Evolutionary conservation across 2,113 vertebrate species (phyloP), one percentile per base, ranked within the genome.

Genomic region (Anarrhichthys ocellatus): DNA sequence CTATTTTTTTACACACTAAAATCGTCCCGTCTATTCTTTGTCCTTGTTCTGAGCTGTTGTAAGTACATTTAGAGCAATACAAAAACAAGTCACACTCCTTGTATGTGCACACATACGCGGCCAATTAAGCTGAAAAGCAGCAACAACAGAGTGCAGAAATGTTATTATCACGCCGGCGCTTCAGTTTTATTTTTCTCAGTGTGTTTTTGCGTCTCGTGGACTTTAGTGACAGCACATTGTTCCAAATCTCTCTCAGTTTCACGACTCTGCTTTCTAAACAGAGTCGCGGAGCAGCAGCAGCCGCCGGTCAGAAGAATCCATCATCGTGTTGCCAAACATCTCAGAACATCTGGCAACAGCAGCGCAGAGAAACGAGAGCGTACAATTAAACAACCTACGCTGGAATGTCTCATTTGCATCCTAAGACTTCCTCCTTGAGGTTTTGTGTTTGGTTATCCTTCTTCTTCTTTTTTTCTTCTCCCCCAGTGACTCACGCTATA

Each of bases 381-480:
- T 48, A 48, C 75, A 85, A 82, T 87, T 87, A 84, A 89, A 88
- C 81, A 85, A 38, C 81, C 76, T 65, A 77, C 54, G 20, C 75
- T 90, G 88, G 87, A 87, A 92, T 81, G 82, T 81, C 66, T 92
- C 71, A 62, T 88, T 87, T 81, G 70, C 11, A 5, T 87, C 81
- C 63, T 29, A 70, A 76, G 72, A 93, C 84, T 86, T 91, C 88
- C 87, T 81, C 63, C 0, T 81, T 82, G 84, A 81, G 87, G 86
- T 87, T 90, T 88, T 81, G 32, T 87, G 78, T 90, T 92, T 87
- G 84, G 62, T 83, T 91, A 36, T 72, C 42, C 62, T 78, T 67
- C 70, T 13, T 42, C 76, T 65, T 68, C 9, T 54, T 48, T 76
- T 71, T 67, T 78, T 78, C 66, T 36, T 9, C 18, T 2, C 8